Base-by-base conservation (phyloP, 2,888 invertebrate genomes). In the Actias luna region DNA sequence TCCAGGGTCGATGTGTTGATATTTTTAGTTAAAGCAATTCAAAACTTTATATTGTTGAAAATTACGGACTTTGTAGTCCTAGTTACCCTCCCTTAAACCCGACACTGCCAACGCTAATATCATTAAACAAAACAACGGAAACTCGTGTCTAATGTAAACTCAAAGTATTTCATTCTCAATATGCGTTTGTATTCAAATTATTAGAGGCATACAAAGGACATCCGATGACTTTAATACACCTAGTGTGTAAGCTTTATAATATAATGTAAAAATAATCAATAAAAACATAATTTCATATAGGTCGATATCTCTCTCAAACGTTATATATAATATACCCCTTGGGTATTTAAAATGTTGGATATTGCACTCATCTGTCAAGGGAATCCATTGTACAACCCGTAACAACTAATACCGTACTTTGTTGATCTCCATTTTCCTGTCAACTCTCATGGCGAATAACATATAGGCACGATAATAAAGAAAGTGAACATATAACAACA, bases 401-500 rank as follows among this genome's bases (percentile, higher is more conserved):
- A 86, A 85, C n/a, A n/a, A n/a, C 68, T 67, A 73, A 77, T 67
- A 69, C 75, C 73, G 77, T 75, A 77, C 71, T 59, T 64, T 65
- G 67, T 65, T 70, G 16, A 8, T 42, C 70, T 71, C 72, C 78
- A 70, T 70, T 77, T 79, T 73, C 73, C 70, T 39, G 68, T 70
- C 67, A 70, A 68, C 85, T 82, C 85, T 70, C 55, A 77, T 80
- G 79, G 76, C 76, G 81, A 79, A 78, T 69, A 75, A 83, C 85
- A 83, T 50, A 50, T 79, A 87, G 69, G 70, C 72, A 75, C 71
- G 74, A 76, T 80, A 76, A 82, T 86, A 88, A 83, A 85, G 79
- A 78, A 74, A 84, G 80, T 73, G 85, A 88, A 89, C 84, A 85
- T 84, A 87, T 82, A 82, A 85, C 83, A 88, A 90, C 87, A 86